A percentile compares a stretch with the other conserved stretches of the same genome.
Evolutionary conservation across 2,797 vertebrate genomes (phyloP).

Genomic region (Podarcis lilfordi): DNA sequence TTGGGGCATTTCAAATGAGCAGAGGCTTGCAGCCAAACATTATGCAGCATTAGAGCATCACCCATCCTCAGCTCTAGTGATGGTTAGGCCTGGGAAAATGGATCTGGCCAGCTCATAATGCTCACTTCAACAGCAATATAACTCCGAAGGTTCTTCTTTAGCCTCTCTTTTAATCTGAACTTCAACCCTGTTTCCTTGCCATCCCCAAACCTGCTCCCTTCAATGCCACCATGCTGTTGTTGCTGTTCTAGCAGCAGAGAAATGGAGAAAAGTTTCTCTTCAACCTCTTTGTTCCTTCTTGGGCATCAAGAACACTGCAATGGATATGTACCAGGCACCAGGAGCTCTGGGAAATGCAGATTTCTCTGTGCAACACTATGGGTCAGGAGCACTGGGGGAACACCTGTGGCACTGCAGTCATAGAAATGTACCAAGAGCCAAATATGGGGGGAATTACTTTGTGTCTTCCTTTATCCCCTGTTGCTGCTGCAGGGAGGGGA

Average conservation of each 20-base stretch:
- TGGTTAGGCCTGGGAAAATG: too few relatives aligned
- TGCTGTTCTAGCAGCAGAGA: neutral
- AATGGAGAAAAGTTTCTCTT: neutral
- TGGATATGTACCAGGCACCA: neutral
- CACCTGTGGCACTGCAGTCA: neutral
- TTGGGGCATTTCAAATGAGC: slow-evolving; percentile 31
- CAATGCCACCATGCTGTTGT: neutral
- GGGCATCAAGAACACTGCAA: neutral
- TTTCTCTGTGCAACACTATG: neutral
- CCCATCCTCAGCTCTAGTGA: neutral
- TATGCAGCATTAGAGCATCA: neutral
- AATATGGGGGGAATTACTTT: too few relatives aligned
- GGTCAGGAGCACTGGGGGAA: neutral
- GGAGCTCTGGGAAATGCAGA: neutral
- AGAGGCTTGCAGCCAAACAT: neutral
- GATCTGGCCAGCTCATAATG: neutral
- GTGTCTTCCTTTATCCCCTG: too few relatives aligned
- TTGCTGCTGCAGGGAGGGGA: too few relatives aligned
- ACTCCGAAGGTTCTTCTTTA: neutral
- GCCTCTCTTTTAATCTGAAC: neutral
- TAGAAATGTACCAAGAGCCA: neutral
- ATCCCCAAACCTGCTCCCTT: neutral
- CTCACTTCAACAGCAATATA: neutral
- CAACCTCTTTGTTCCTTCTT: neutral
- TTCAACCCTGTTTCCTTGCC: neutral